Conservation (phyloP, 1,140 invertebrate species). For the Sitodiplosis mosellana region DNA sequence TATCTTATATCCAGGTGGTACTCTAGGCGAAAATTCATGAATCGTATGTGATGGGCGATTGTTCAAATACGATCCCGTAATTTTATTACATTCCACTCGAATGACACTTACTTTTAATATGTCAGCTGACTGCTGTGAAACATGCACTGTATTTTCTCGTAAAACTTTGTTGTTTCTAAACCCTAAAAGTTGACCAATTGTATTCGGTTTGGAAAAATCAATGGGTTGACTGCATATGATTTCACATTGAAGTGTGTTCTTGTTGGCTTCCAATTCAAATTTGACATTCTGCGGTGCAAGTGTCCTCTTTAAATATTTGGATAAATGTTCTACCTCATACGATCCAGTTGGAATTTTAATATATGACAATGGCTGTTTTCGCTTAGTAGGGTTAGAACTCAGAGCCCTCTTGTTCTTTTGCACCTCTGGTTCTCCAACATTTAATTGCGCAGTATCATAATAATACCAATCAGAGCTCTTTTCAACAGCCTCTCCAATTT, state of each 20-base stretch:
- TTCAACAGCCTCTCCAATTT: too few relatives aligned
- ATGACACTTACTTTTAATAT: constrained; percentile 11
- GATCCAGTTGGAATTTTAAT: constrained; percentile 19
- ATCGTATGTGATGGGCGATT: constrained; percentile 12
- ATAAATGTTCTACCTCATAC: constrained; percentile 19
- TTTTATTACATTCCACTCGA: constrained; percentile 11
- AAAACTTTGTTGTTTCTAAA: constrained; percentile 6
- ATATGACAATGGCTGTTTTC: too few relatives aligned
- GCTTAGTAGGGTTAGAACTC: too few relatives aligned
- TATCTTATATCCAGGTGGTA: constrained; percentile 14
- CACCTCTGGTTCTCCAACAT: too few relatives aligned
- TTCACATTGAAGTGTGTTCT: background rate
- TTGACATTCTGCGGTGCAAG: background rate
- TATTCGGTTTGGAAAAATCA: constrained; percentile 6
- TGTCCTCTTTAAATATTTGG: background rate
- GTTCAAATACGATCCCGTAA: constrained; percentile 14
- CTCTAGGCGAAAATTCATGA: constrained; percentile 15
- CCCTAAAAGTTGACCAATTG: constrained; percentile 8
- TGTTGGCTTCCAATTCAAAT: background rate
- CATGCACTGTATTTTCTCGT: constrained; percentile 5
- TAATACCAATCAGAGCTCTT: too few relatives aligned
- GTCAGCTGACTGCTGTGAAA: constrained; percentile 7
- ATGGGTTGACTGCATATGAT: background rate
- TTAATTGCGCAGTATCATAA: too few relatives aligned
- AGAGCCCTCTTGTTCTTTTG: too few relatives aligned